phyloP scores from a whole-genome alignment of 1,140 invertebrate species.

The Elysia chlorotica region DNA sequence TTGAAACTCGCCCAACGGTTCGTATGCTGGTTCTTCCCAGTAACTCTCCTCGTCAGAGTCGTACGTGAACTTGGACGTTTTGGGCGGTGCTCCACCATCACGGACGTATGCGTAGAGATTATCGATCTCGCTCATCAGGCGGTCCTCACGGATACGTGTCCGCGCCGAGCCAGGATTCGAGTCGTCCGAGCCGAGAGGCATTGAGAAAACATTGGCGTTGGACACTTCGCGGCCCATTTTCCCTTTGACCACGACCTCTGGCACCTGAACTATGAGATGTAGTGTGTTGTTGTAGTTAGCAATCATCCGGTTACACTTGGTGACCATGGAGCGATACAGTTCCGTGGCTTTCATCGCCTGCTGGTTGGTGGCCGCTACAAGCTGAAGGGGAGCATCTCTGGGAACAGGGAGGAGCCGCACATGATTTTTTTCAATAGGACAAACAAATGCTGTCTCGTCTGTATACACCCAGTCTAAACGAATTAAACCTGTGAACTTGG shows the following conservation, averaged over 20 bases:
- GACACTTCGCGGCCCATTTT: conserved; percentile 51
- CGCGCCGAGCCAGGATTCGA: conserved; percentile 54
- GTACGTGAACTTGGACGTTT: conserved; percentile 40
- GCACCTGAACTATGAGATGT: conserved; percentile 63
- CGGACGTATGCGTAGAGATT: conserved; percentile 95
- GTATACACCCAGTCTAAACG: conserved; percentile 81
- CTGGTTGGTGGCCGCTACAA: conserved; percentile 82
- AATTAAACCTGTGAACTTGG: conserved; percentile 69
- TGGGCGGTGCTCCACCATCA: conserved; percentile 75
- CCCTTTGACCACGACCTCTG: conserved; percentile 45
- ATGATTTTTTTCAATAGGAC: conserved; percentile 70
- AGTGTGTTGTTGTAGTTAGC: conserved; percentile 84
- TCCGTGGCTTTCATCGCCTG: conserved; percentile 78
- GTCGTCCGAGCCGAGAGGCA: conserved; percentile 30
- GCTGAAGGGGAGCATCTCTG: conserved; percentile 81
- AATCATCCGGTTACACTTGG: conserved; percentile 78
- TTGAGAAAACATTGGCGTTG: conserved; percentile 44
- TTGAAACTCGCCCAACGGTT: conserved; percentile 50
- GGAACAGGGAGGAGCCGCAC: conserved; percentile 81
- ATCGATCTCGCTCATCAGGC: conserved; percentile 88
- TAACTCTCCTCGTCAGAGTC: conserved; percentile 57
- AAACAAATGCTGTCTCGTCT: conserved; percentile 75
- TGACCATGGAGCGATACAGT: conserved; percentile 80
- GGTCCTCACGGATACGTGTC: conserved; percentile 65
- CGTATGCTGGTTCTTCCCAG: conserved; percentile 58